Conservation (phyloP, 2,113 vertebrate genomes). For the Irena cyanogastra region DNA sequence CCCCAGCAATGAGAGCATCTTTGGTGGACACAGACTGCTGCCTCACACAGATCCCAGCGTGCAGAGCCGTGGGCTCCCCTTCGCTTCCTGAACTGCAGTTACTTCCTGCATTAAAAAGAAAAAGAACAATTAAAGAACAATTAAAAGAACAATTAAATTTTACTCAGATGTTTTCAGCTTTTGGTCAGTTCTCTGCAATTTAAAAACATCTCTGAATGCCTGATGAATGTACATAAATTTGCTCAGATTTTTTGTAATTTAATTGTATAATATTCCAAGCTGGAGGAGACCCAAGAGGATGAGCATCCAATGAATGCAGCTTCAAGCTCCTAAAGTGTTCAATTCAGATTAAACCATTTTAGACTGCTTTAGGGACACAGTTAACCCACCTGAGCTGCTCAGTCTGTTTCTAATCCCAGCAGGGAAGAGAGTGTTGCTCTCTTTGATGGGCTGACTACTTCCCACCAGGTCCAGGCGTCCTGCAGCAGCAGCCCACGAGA, state of each 20-base stretch:
- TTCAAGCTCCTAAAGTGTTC: background rate
- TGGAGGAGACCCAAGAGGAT: background rate
- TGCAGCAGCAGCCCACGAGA: constrained; percentile 96
- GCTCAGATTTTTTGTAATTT: background rate
- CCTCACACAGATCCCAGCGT: constrained; percentile 93
- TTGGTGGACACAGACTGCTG: constrained; percentile 94
- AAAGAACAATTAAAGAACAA: no score
- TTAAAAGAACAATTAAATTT: no score
- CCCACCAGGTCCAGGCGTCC: constrained; percentile 94
- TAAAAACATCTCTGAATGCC: background rate
- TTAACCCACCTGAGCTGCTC: constrained; percentile 89
- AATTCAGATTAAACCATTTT: background rate
- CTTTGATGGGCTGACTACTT: constrained; percentile 94
- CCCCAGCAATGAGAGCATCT: constrained; percentile 92
- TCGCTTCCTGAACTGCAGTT: constrained; percentile 98
- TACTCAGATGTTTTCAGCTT: background rate
- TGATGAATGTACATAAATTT: background rate
- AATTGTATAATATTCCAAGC: background rate
- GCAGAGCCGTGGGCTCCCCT: constrained; percentile 86
- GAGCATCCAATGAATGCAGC: background rate
- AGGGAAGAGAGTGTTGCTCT: constrained; percentile 87
- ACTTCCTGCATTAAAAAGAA: constrained; percentile 78
- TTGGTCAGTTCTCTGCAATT: background rate
- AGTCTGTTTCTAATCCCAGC: constrained; percentile 90
- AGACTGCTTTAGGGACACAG: background rate